Evolutionary conservation across 1,140 invertebrate genomes (phyloP), one percentile per base, ranked within the genome.

Genomic region (Lycorma delicatula): DNA sequence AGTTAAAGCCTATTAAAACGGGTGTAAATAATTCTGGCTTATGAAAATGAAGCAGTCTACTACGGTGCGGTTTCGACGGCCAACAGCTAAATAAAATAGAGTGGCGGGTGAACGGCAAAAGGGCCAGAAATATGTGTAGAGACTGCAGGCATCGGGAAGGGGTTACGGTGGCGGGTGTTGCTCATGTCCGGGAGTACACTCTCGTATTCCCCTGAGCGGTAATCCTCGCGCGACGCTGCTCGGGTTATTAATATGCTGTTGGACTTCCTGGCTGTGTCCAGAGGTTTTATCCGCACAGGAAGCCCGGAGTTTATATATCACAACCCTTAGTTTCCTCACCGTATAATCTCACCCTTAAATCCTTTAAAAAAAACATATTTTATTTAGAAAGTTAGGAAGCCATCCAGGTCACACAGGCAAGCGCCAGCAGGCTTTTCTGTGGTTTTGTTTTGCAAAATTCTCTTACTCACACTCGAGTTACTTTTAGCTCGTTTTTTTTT

Each of bases 31-130:
- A 44, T 44, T 44, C 41, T 16, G 41, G 41, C 5, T 44, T 44
- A 44, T 44, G 41, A 44, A 44, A 44, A 44, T 44, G 41, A 44
- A 44, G 41, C n/a, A n/a, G n/a, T n/a, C n/a, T n/a, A n/a, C n/a
- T n/a, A n/a, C n/a, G n/a, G n/a, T n/a, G n/a, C 41, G 41, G 41
- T 18, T 13, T 13, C 36, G 41, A 16, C 41, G 7, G 41, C 41
- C 7, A 44, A 22, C 4, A 44, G 41, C 12, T 3, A 13, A 11
- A 20, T 44, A 44, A 44, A n/a, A n/a, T n/a, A n/a, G n/a, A n/a
- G n/a, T n/a, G n/a, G n/a, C n/a, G n/a, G n/a, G n/a, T n/a, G n/a
- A n/a, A n/a, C n/a, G n/a, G n/a, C n/a, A n/a, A n/a, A n/a, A n/a
- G n/a, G n/a, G n/a, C n/a, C n/a, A n/a, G n/a, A n/a, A n/a, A n/a